phyloP scores from a whole-genome alignment of 2,797 vertebrate genomes.

The Oryzias dopingdopingensis region DNA sequence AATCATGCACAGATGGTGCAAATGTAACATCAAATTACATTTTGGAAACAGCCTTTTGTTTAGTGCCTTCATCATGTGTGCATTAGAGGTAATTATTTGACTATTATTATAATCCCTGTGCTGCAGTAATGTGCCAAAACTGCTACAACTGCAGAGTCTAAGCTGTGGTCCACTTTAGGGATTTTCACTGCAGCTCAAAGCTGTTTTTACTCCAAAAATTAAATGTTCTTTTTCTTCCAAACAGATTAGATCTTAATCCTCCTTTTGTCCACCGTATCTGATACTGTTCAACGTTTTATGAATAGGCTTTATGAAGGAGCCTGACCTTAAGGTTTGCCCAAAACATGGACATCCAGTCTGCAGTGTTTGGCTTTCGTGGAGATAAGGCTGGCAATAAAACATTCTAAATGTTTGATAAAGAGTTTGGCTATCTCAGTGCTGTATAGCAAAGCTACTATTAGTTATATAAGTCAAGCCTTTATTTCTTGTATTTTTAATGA shows the following conservation, averaged over 20 bases:
- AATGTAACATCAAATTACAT: slow-evolving; percentile 28
- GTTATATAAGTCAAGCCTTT: no score
- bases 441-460: no score
- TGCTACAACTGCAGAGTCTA: slow-evolving; percentile 18
- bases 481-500: no score
- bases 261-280: slow-evolving; percentile 16
- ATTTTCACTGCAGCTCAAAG: slow-evolving; percentile 31
- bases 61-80: slow-evolving; percentile 33
- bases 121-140: slow-evolving; percentile 40
- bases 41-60: slow-evolving; percentile 13
- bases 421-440: no score
- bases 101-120: slow-evolving; percentile 29
- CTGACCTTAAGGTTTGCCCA: not conserved
- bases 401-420: not conserved
- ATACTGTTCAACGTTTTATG: slow-evolving; percentile 16
- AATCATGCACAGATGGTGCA: slow-evolving; percentile 17
- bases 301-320: not conserved
- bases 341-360: not conserved
- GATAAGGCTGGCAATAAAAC: not conserved
- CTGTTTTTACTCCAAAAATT: slow-evolving; percentile 42
- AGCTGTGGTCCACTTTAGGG: slow-evolving; percentile 5
- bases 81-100: slow-evolving; percentile 47
- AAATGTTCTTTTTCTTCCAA: slow-evolving; percentile 44
- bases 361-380: not conserved
- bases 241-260: slow-evolving; percentile 44